A percentile compares a stretch with the other conserved stretches of the same genome.
Conservation (phyloP, 2,797 vertebrate genomes). For the Gambelia wislizenii region DNA sequence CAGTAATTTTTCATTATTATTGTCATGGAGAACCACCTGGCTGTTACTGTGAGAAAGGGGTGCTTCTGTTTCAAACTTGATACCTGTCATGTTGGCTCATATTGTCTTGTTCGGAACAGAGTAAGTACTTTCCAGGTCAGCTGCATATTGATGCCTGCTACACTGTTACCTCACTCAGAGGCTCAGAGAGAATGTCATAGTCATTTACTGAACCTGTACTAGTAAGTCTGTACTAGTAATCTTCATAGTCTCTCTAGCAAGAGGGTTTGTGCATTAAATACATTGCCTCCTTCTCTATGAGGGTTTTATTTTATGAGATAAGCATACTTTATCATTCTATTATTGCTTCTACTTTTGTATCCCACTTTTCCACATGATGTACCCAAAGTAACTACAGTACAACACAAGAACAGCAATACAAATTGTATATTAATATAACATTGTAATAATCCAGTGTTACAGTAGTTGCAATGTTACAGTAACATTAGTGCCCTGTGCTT, state of each 20-base stretch:
- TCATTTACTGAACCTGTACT: neutral
- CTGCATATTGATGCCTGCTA: neutral
- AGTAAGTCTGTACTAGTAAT: neutral
- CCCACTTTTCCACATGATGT: too few relatives aligned
- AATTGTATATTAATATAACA: too few relatives aligned
- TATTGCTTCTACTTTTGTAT: too few relatives aligned
- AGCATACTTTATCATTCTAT: too few relatives aligned
- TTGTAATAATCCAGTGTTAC: too few relatives aligned
- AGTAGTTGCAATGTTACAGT: too few relatives aligned
- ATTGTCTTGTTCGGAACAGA: neutral
- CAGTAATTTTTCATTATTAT: neutral
- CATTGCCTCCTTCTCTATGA: neutral
- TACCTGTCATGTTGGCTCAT: conserved; percentile 1
- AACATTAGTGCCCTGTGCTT: neutral
- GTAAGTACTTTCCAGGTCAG: neutral
- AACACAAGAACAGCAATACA: too few relatives aligned
- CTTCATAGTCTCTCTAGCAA: neutral
- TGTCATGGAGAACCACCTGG: neutral
- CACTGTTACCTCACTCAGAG: neutral
- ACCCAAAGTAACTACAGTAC: too few relatives aligned
- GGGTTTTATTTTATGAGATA: neutral
- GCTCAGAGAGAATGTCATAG: neutral
- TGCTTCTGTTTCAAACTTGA: neutral
- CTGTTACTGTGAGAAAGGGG: neutral
- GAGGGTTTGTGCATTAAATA: neutral